Percentiles rank a stretch among this genome's conserved stretches.
phyloP scores from a whole-genome alignment of 2,113 vertebrate genomes.

The Xyliphius kryptos region DNA sequence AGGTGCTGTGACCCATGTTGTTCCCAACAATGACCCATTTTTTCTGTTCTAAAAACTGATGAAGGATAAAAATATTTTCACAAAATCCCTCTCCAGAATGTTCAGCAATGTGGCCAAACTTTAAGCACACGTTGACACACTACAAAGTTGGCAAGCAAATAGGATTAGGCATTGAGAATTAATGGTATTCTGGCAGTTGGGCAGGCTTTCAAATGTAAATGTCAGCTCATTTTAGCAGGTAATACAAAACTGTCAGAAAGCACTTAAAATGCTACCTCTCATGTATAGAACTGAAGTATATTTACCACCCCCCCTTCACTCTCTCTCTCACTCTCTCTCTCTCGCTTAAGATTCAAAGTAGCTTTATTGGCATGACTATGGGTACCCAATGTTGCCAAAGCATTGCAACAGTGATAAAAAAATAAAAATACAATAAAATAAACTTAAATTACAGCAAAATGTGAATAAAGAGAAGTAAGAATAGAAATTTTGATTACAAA shows the following conservation, averaged over 20 bases:
- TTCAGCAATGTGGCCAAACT: slow-evolving; percentile 26
- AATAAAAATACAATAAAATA: no score
- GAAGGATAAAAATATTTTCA: not conserved
- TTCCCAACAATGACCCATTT: slow-evolving; percentile 18
- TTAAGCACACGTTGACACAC: slow-evolving; percentile 6
- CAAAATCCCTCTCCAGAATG: slow-evolving; percentile 18
- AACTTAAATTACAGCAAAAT: no score
- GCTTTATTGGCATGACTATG: no score
- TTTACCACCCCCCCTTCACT: slow-evolving; percentile 26
- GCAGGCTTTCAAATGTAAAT: slow-evolving; percentile 45
- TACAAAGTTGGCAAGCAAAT: slow-evolving; percentile 36
- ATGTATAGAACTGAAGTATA: slow-evolving; percentile 38
- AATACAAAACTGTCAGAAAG: slow-evolving; percentile 44
- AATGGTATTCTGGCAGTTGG: slow-evolving; percentile 44
- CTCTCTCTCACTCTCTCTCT: slow-evolving; percentile 2
- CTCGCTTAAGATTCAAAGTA: no score
- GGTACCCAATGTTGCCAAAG: no score
- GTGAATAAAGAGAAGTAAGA: no score
- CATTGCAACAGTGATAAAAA: no score
- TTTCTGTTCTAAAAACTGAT: no score
- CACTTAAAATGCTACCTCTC: slow-evolving; percentile 38
- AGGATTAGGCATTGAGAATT: slow-evolving; percentile 41
- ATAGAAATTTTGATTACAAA: no score
- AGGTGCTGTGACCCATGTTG: no score
- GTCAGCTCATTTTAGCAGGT: slow-evolving; percentile 48